phyloP scores from a whole-genome alignment of 2,797 vertebrate species.

The Gymnocypris eckloni region DNA sequence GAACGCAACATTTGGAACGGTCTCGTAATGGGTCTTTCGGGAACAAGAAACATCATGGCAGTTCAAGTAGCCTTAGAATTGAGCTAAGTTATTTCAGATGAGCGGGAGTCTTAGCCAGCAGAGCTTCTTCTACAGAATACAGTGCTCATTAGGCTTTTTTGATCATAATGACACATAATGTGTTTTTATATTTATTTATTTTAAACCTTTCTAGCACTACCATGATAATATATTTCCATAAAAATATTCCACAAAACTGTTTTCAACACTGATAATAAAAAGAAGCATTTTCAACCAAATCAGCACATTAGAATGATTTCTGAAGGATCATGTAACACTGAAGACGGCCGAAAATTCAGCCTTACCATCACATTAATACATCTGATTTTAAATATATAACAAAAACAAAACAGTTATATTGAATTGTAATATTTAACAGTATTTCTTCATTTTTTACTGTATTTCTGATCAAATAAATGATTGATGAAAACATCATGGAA shows the following conservation, averaged over 20 bases:
- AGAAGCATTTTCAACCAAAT: not conserved
- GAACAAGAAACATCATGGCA: constrained; percentile 32
- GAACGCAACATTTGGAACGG: constrained; percentile 15
- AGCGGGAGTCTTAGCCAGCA: constrained; percentile 7
- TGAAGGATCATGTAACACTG: not conserved
- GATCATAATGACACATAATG: not conserved
- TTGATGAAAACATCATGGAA: not conserved
- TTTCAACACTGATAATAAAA: not conserved
- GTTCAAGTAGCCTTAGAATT: constrained; percentile 31
- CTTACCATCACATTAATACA: not conserved
- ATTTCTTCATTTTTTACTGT: not conserved
- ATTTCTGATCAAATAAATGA: not conserved
- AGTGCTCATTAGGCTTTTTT: constrained; percentile 4
- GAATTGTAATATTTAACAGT: not conserved
- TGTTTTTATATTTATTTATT: not conserved
- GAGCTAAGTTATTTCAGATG: constrained; percentile 30
- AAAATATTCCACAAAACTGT: not conserved
- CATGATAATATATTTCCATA: not conserved
- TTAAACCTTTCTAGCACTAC: not conserved
- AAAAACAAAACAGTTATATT: not conserved
- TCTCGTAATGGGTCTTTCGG: constrained; percentile 33
- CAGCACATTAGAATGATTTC: not conserved
- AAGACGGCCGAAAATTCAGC: not conserved
- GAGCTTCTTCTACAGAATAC: not conserved
- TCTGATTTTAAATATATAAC: not conserved